phyloP scores from a whole-genome alignment of 2,888 invertebrate species.

The Odontocolon sp. region DNA sequence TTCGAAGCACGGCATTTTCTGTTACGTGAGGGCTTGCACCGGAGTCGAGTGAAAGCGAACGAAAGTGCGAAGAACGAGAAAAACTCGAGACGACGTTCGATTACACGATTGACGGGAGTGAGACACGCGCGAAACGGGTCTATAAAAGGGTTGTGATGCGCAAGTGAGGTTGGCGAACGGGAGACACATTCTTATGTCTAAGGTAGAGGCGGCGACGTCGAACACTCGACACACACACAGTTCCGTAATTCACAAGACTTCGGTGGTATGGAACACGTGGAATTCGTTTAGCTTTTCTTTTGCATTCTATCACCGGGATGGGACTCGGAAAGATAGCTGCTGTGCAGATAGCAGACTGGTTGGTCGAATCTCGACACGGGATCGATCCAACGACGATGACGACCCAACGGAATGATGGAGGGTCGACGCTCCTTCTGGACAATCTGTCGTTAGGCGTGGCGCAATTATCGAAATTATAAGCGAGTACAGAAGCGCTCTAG shows the following conservation, averaged over 20 bases:
- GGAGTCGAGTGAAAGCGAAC: background rate
- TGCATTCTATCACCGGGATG: slow-evolving; percentile 15
- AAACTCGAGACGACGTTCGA: slow-evolving; percentile 57
- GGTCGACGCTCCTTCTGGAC: slow-evolving; percentile 40
- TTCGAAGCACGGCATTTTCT: slow-evolving; percentile 29
- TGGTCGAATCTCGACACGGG: too few relatives aligned
- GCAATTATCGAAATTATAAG: slow-evolving; percentile 58
- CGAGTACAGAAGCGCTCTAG: slow-evolving; percentile 22
- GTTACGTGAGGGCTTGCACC: slow-evolving; percentile 35
- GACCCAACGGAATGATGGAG: slow-evolving; percentile 3
- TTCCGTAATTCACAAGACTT: slow-evolving; percentile 39
- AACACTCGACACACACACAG: slow-evolving; percentile 15
- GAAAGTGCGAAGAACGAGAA: slow-evolving; percentile 50
- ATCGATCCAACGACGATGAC: background rate
- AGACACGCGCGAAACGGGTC: slow-evolving; percentile 26
- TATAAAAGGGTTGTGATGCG: background rate
- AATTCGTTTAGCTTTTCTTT: slow-evolving; percentile 16
- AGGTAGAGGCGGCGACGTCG: too few relatives aligned
- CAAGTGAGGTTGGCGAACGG: background rate
- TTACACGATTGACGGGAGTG: slow-evolving; percentile 49
- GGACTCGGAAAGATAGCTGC: background rate
- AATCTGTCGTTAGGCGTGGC: slow-evolving; percentile 59
- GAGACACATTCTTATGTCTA: slow-evolving; percentile 18
- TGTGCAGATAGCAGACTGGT: too few relatives aligned
- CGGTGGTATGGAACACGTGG: background rate